phyloP scores from a whole-genome alignment of 2,113 vertebrate species.

The mouse (Mus musculus) region DNA sequence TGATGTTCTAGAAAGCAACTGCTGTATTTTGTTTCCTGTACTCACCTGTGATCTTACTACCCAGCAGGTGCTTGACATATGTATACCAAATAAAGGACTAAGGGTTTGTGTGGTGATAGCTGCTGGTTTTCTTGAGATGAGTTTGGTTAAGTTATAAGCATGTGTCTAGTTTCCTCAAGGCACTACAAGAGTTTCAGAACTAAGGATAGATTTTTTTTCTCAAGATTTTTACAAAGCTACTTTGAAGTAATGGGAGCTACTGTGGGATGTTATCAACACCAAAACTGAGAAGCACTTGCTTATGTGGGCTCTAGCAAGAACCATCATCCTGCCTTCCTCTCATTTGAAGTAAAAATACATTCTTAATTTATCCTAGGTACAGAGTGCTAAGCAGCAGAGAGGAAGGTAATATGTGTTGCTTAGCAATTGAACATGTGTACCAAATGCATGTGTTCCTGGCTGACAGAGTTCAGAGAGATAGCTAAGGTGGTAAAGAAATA shows the following conservation, averaged over 20 bases:
- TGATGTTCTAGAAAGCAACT: slow-evolving; percentile 21
- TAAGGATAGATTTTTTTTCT: slow-evolving; percentile 47
- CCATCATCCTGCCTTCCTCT: not conserved
- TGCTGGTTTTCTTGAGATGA: not conserved
- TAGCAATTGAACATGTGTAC: slow-evolving; percentile 48
- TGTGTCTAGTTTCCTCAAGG: not conserved
- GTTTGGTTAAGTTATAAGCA: not conserved
- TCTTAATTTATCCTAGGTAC: slow-evolving; percentile 23
- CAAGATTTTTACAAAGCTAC: slow-evolving; percentile 43
- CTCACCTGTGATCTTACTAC: slow-evolving; percentile 14
- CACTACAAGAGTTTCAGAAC: slow-evolving; percentile 31
- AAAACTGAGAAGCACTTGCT: slow-evolving; percentile 15
- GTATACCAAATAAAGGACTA: not conserved
- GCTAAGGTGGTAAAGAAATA: slow-evolving; percentile 48
- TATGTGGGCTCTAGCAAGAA: not conserved
- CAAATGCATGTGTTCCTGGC: slow-evolving; percentile 46
- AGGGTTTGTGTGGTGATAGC: slow-evolving; percentile 18
- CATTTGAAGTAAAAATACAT: slow-evolving; percentile 53
- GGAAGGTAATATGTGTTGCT: slow-evolving; percentile 23
- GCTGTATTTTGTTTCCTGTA: not conserved
- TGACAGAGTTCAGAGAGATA: slow-evolving; percentile 19
- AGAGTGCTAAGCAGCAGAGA: slow-evolving; percentile 21
- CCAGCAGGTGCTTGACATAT: not conserved
- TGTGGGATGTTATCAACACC: slow-evolving; percentile 24
- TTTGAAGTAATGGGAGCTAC: slow-evolving; percentile 11